A percentile compares a stretch with the other conserved stretches of the same genome.
Conservation (phyloP, 53 echinoderm and acorn worm genomes). For the Hippasteria phrygiana region DNA sequence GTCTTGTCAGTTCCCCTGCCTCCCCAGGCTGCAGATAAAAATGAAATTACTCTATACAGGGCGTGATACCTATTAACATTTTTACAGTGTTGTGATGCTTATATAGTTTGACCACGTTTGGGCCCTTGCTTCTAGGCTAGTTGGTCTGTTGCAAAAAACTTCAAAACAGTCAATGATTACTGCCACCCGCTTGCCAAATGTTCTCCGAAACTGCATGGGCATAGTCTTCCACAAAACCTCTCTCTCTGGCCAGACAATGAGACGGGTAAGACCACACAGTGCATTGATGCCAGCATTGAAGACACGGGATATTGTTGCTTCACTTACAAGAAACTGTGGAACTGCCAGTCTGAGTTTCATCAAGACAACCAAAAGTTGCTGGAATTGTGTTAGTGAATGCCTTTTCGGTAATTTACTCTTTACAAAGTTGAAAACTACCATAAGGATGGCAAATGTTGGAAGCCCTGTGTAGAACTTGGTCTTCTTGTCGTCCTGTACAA, state of each 20-base stretch:
- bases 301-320: background rate
- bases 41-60: conserved; percentile 41
- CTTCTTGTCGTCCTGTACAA: conserved; percentile 10
- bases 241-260: conserved; percentile 43
- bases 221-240: conserved; percentile 33
- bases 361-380: conserved; percentile 1
- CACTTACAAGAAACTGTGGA: conserved; percentile 1
- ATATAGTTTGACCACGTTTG: conserved; percentile 55
- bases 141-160: conserved; percentile 30
- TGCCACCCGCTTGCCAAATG: conserved; percentile 44
- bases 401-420: conserved; percentile 17
- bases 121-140: conserved; percentile 31
- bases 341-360: conserved; percentile 37
- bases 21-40: conserved; percentile 46
- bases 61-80: conserved; percentile 42
- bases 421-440: conserved; percentile 14
- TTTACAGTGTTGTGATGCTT: conserved; percentile 60
- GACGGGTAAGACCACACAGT: background rate
- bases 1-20: conserved; percentile 58
- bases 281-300: conserved; percentile 20
- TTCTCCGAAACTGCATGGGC: conserved; percentile 40
- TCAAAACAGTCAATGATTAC: conserved; percentile 59
- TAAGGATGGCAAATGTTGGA: background rate
- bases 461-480: conserved; percentile 13
- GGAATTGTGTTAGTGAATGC: background rate